These are phyloP conservation scores for Goniozus legneri DNA, from an alignment of 1,140 invertebrate genomes.

Conservation along the genomic window DNA sequence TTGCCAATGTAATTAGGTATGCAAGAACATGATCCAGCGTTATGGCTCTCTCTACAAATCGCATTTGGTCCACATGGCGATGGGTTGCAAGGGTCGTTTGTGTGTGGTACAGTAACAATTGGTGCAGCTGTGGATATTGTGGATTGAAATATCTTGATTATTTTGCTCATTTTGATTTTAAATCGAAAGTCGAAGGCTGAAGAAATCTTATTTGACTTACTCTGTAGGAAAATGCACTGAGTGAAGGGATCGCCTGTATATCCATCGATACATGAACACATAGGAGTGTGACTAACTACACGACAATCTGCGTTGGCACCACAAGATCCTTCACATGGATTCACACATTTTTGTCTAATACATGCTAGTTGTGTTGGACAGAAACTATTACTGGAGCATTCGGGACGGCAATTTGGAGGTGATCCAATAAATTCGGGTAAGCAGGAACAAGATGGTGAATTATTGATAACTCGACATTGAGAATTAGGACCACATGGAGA, in stretches of 20 bases:
- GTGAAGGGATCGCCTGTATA: constrained; percentile 70
- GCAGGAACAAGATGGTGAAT: constrained; percentile 52
- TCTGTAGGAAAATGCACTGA: constrained; percentile 33
- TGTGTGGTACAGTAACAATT: too few species aligned
- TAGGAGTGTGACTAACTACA: constrained; percentile 62
- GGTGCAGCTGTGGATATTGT: constrained; percentile 48
- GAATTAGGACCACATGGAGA: constrained; percentile 56
- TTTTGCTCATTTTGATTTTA: too few species aligned
- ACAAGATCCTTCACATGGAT: constrained; percentile 55
- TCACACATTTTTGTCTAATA: constrained; percentile 49
- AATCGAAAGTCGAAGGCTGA: too few species aligned
- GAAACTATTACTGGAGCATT: constrained; percentile 53
- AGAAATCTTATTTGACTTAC: constrained; percentile 26
- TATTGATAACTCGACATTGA: constrained; percentile 46
- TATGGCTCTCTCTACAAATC: constrained; percentile 66
- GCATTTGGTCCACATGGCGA: constrained; percentile 81
- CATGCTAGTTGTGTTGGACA: constrained; percentile 50
- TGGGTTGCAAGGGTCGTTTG: constrained; percentile 64
- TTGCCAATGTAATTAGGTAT: constrained; percentile 66
- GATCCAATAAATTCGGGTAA: constrained; percentile 54
- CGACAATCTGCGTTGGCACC: constrained; percentile 65
- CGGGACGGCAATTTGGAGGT: constrained; percentile 54
- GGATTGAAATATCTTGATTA: neutral
- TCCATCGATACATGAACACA: constrained; percentile 63
- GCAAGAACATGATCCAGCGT: constrained; percentile 73